phyloP scores from a whole-genome alignment of 2,797 vertebrate species.

The Clarias fuscus region DNA sequence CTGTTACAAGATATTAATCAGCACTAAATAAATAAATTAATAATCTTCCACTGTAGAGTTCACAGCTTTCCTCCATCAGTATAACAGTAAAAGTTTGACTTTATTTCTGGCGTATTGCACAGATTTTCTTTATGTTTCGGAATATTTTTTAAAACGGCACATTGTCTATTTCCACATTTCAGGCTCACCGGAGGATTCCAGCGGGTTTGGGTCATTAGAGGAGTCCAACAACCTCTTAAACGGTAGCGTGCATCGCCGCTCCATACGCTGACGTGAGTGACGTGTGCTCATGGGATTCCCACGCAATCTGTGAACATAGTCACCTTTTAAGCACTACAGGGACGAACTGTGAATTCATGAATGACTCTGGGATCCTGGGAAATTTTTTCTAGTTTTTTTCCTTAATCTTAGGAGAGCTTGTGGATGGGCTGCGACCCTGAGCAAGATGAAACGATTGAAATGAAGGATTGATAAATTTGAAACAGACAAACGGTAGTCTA shows the following conservation, averaged over 20 bases:
- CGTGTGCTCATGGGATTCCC: background rate
- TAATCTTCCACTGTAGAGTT: background rate
- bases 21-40: too few relatives aligned
- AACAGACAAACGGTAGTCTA: background rate
- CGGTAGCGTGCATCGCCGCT: constrained; percentile 60
- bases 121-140: background rate
- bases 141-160: background rate
- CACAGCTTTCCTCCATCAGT: background rate
- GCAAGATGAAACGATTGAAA: background rate
- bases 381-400: background rate
- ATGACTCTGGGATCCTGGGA: background rate
- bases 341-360: background rate
- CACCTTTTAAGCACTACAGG: background rate
- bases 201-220: constrained; percentile 57
- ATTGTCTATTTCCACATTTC: constrained; percentile 7
- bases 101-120: background rate
- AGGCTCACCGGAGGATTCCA: constrained; percentile 65
- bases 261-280: constrained; percentile 17
- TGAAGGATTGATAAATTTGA: background rate
- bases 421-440: background rate
- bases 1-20: too few relatives aligned
- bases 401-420: background rate
- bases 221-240: constrained; percentile 59
- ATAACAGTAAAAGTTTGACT: background rate
- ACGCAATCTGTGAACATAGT: background rate